Percentiles rank a stretch among this genome's conserved stretches.
Conservation (phyloP, 2,797 vertebrate species). For the Mustela erminea region DNA sequence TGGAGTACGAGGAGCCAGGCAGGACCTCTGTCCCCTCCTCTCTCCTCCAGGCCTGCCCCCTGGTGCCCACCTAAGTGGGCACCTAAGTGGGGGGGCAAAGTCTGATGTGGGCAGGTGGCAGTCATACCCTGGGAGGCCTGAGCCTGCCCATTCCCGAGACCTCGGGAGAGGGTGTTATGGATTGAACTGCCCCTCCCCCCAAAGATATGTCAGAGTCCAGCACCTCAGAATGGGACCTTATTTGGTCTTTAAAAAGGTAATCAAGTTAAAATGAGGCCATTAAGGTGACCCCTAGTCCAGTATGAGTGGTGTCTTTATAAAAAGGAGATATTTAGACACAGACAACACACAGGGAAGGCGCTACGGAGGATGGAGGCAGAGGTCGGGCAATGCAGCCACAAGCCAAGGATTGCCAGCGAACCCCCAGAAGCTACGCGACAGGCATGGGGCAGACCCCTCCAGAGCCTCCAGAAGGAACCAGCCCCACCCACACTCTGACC, state of each 20-base stretch:
- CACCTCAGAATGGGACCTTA: background rate
- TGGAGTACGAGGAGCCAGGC: background rate
- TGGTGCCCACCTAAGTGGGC: background rate
- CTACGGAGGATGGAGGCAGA: fast-evolving
- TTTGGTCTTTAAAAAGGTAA: background rate
- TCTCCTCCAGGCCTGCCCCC: background rate
- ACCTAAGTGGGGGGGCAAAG: background rate
- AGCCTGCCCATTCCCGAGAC: background rate
- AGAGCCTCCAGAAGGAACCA: background rate
- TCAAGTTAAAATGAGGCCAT: background rate
- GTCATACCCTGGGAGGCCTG: background rate
- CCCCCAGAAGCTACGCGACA: background rate
- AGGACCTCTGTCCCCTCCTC: too few relatives aligned
- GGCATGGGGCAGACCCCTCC: background rate
- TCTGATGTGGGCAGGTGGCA: background rate
- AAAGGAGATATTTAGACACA: background rate
- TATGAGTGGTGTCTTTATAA: background rate
- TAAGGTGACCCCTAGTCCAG: too few relatives aligned
- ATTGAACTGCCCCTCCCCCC: background rate
- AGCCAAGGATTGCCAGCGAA: background rate
- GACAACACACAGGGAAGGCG: fast-evolving
- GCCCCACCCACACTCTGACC: too few relatives aligned
- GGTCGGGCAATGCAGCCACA: background rate
- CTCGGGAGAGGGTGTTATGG: too few relatives aligned
- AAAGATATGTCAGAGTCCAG: background rate